Base-by-base conservation (phyloP, 2,113 vertebrate species). In the Bubo blakistoni region DNA sequence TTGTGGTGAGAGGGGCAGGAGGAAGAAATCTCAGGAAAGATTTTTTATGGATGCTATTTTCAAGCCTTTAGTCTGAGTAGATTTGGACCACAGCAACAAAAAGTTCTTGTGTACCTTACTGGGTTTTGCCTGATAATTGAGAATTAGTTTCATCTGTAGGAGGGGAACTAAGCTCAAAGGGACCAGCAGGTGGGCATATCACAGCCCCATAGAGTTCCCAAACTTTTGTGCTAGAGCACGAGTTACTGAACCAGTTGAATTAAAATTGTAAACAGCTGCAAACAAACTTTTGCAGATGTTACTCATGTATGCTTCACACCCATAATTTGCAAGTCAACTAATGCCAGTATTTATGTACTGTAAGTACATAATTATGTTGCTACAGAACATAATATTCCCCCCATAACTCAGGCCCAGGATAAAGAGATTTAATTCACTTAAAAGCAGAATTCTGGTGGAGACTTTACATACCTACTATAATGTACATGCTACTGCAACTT, bases 251-350 rank as follows among this genome's bases (percentile, higher is more conserved):
- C 81, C 79, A 93, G 90, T 82, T 86, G 58, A 85, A 95, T 76
- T 92, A 82, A 94, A 94, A 92, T 5, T 40, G 44, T 81, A 67
- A 93, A 88, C 85, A 96, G 74, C 88, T 90, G 91, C 90, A 93
- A 86, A 96, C 63, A 90, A 94, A 95, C 84, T 89, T 91, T 14
- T 95, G 87, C 92, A 96, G 86, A 96, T 94, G 93, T 90, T 96
- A 91, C 62, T 93, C 85, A 92, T 54, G 40, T 44, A 86, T 52
- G 74, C 67, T 65, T 96, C 96, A 95, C 96, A 90, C 96, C 96
- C 94, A 80, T 82, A 44, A 97, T 96, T 94, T 97, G 90, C 92
- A 96, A 95, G 81, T 93, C 84, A 94, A 96, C 78, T 82, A 93
- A 92, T 86, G 74, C 78, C 90, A 94, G 73, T 95, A 95, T 97